A percentile compares a stretch with the other conserved stretches of the same genome.
Conservation (phyloP, 2,113 vertebrate species). For the Numenius arquata region DNA sequence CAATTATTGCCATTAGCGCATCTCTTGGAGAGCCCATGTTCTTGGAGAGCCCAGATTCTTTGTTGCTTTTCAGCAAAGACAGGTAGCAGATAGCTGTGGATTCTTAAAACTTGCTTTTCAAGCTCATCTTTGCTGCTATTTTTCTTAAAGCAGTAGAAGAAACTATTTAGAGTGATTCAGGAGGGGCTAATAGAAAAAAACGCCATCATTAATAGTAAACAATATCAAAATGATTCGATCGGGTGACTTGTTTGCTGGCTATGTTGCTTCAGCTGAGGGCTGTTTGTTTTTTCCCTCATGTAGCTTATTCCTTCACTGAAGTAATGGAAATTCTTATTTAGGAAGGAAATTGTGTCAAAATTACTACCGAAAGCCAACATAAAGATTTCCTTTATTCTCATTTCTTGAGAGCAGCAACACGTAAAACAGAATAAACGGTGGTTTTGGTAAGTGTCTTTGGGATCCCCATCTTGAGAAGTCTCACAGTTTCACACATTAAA, state of each 20-base stretch:
- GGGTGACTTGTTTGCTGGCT: not conserved
- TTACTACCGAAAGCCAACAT: not conserved
- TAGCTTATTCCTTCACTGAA: not conserved
- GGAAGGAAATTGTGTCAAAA: not conserved
- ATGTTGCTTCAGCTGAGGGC: not conserved
- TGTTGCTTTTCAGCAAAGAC: not conserved
- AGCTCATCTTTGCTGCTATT: not conserved
- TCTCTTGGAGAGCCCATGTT: not conserved
- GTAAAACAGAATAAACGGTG: not conserved
- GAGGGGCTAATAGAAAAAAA: not conserved
- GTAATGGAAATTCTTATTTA: not conserved
- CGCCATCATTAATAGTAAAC: not conserved
- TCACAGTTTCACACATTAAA: not conserved
- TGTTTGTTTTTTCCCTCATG: not conserved
- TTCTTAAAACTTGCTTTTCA: not conserved
- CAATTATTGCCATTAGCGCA: not conserved
- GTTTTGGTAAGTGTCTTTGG: not conserved
- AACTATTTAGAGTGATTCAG: not conserved
- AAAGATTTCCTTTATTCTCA: not conserved
- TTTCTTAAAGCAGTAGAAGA: not conserved
- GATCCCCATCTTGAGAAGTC: not conserved
- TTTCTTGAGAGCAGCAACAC: not conserved
- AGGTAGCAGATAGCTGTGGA: not conserved
- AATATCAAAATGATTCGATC: not conserved
- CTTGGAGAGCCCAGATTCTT: not conserved